phyloP scores from a whole-genome alignment of 2,888 invertebrate genomes.

The Rhyacophila evoluta region DNA sequence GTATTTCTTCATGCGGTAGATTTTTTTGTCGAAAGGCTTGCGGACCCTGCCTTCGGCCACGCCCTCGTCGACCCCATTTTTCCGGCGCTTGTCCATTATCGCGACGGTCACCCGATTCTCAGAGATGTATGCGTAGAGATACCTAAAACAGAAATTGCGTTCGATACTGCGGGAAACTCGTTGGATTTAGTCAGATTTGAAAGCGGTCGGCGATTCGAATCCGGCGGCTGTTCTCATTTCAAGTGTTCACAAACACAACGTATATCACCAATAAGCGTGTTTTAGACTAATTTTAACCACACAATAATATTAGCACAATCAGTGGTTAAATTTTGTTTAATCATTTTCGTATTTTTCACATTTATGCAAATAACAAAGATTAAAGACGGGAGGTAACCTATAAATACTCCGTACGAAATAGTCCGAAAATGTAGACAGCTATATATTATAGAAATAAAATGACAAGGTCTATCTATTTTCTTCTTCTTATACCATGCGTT shows the following conservation, averaged over 20 bases:
- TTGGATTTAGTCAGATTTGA: neutral
- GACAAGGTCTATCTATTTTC: too few relatives aligned
- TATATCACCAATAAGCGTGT: too few relatives aligned
- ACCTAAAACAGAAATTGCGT: conserved; percentile 15
- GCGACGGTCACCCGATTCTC: neutral
- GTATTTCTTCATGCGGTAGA: conserved; percentile 76
- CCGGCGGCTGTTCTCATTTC: neutral
- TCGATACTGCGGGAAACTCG: conserved; percentile 17
- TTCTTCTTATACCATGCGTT: too few relatives aligned
- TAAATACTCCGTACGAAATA: too few relatives aligned
- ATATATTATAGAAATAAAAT: too few relatives aligned
- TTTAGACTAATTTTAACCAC: too few relatives aligned
- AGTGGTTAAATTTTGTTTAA: too few relatives aligned
- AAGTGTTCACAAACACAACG: neutral
- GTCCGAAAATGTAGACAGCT: too few relatives aligned
- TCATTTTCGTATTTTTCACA: too few relatives aligned
- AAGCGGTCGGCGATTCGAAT: neutral
- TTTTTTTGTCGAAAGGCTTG: conserved; percentile 77
- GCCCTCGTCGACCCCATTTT: neutral
- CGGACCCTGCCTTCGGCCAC: conserved; percentile 59
- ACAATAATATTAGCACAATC: too few relatives aligned
- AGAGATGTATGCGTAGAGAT: neutral
- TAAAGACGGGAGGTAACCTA: too few relatives aligned
- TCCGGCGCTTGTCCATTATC: neutral
- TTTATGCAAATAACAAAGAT: too few relatives aligned